phyloP scores from a whole-genome alignment of 2,888 invertebrate species.

The Agrilus mali region DNA sequence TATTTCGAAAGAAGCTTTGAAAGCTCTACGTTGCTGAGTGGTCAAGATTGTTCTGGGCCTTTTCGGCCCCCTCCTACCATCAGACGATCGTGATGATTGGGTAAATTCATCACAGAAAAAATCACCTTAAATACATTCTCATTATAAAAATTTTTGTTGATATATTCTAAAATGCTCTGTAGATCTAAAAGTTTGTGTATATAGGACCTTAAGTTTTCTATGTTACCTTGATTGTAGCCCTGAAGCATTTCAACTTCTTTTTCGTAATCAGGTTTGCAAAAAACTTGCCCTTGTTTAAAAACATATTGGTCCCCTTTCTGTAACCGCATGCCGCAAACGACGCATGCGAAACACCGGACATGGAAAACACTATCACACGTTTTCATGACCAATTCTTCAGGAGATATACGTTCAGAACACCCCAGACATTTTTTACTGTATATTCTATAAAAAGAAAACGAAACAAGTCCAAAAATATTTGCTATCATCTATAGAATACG shows the following conservation, averaged over 20 bases:
- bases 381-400: constrained; percentile 71
- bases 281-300: constrained; percentile 62
- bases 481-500: background rate
- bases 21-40: constrained; percentile 68
- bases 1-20: constrained; percentile 75
- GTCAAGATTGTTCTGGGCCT: constrained; percentile 73
- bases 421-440: constrained; percentile 64
- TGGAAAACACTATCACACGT: constrained; percentile 65
- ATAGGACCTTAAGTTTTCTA: background rate
- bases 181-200: background rate
- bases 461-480: constrained; percentile 3
- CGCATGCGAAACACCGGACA: constrained; percentile 66
- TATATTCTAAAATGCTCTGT: background rate
- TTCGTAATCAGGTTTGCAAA: constrained; percentile 70
- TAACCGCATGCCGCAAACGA: constrained; percentile 60
- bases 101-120: constrained; percentile 48
- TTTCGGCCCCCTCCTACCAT: constrained; percentile 64
- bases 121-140: constrained; percentile 24
- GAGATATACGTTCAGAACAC: constrained; percentile 55
- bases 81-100: constrained; percentile 41
- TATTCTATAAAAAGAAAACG: constrained; percentile 37
- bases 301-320: constrained; percentile 76
- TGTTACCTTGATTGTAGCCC: constrained; percentile 40
- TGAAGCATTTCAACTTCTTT: constrained; percentile 65
- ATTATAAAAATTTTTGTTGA: no score